Percentiles rank a stretch among this genome's conserved stretches.
Evolutionary conservation across 2,888 invertebrate genomes (phyloP).

Genomic region (Cetonia aurata): DNA sequence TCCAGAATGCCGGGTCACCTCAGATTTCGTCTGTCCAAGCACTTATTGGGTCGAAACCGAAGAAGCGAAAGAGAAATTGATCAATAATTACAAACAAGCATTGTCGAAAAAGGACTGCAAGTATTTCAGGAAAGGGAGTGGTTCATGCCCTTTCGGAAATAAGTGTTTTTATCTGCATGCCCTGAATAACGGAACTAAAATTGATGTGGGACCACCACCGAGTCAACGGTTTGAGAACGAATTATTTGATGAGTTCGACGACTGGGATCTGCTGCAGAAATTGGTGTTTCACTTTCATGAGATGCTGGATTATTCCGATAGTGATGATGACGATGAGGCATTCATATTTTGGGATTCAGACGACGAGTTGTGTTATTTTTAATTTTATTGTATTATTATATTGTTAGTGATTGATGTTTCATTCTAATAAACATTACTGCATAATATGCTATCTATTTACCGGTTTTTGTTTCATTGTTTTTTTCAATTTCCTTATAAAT

Average conservation of each 20-base stretch:
- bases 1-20: conserved; percentile 85
- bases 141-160: conserved; percentile 89
- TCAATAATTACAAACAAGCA: conserved; percentile 80
- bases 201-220: conserved; percentile 78
- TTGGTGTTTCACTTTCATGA: not conserved
- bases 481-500: too few species aligned
- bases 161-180: conserved; percentile 90
- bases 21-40: conserved; percentile 89
- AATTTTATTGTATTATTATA: conserved; percentile 2
- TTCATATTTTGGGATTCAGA: conserved; percentile 3
- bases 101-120: conserved; percentile 84
- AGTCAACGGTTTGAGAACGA: conserved; percentile 69
- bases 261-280: conserved; percentile 65
- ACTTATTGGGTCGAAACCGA: conserved; percentile 86
- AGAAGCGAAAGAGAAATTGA: conserved; percentile 83
- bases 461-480: too few species aligned
- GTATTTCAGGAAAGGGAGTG: conserved; percentile 84
- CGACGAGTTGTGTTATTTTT: conserved; percentile 22
- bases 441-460: not conserved
- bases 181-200: conserved; percentile 78
- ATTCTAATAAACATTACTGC: conserved; percentile 16
- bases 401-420: conserved; percentile 14
- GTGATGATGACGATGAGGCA: not conserved
- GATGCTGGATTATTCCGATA: conserved; percentile 14
- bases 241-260: conserved; percentile 51